Evolutionary conservation across 2,113 vertebrate species (phyloP).

Genomic region (Tragelaphus buxtoni): DNA sequence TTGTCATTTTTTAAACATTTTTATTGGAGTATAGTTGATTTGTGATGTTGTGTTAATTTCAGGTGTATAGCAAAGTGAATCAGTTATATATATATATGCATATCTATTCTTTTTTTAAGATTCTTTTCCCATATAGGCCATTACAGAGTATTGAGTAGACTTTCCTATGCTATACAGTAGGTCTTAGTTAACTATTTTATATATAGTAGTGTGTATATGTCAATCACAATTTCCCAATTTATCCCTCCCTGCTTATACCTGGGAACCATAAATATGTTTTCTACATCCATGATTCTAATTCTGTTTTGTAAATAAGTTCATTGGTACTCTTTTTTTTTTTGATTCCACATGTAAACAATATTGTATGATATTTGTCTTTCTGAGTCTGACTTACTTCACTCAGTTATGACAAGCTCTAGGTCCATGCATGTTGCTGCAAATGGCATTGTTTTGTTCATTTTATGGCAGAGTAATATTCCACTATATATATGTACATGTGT

Average conservation of each 20-base stretch:
- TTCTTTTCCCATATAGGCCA: neutral
- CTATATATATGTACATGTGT: neutral
- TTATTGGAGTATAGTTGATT: neutral
- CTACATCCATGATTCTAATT: neutral
- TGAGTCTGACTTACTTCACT: neutral
- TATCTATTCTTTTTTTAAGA: neutral
- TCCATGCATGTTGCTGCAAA: neutral
- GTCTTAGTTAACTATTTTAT: neutral
- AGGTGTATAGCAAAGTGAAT: neutral
- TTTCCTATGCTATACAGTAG: neutral
- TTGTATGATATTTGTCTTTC: neutral
- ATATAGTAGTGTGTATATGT: neutral
- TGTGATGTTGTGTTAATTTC: neutral
- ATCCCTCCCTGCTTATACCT: neutral
- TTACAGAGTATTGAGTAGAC: neutral
- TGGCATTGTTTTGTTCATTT: neutral
- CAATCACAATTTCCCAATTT: neutral
- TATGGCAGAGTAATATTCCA: neutral
- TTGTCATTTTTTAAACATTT: neutral
- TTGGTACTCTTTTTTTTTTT: neutral
- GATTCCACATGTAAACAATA: neutral
- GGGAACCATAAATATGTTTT: no score
- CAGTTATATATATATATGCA: neutral
- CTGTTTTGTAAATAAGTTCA: neutral
- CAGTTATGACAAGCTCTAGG: neutral